These are phyloP conservation scores for Acleris cristana DNA, from an alignment of 2,888 invertebrate genomes.

Conservation along the genomic window DNA sequence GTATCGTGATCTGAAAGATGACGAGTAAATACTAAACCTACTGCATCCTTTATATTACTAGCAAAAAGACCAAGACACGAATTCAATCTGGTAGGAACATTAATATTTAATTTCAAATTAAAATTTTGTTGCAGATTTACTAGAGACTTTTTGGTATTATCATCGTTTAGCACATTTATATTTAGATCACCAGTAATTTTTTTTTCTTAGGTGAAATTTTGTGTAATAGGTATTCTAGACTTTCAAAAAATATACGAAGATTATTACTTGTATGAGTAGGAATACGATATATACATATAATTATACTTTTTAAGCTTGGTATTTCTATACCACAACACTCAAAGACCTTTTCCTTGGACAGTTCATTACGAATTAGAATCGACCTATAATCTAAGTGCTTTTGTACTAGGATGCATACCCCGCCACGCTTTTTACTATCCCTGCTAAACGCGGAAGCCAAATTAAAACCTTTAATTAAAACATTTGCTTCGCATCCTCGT, in stretches of 20 bases:
- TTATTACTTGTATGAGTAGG: conserved; percentile 10
- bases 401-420: conserved; percentile 28
- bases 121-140: conserved; percentile 14
- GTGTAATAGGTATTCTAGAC: neutral
- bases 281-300: conserved; percentile 12
- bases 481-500: conserved; percentile 26
- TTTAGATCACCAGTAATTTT: conserved; percentile 19
- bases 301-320: conserved; percentile 1
- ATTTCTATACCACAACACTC: conserved; percentile 37
- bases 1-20: conserved; percentile 27
- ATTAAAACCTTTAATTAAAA: conserved; percentile 19
- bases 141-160: neutral
- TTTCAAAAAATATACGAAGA: conserved; percentile 12
- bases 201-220: conserved; percentile 10
- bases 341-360: conserved; percentile 26
- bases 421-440: conserved; percentile 25
- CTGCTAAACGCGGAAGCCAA: conserved; percentile 8
- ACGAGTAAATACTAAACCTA: conserved; percentile 8
- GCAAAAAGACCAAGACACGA: conserved; percentile 30
- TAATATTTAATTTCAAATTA: conserved; percentile 18
- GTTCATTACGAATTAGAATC: conserved; percentile 21
- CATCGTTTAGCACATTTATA: conserved; percentile 11
- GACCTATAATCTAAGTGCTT: conserved; percentile 9
- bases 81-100: conserved; percentile 20
- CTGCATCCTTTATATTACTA: conserved; percentile 13